Evolutionary conservation across 2,888 invertebrate genomes (phyloP), one percentile per base, ranked within the genome.

Genomic region (Eilema griseolum): DNA sequence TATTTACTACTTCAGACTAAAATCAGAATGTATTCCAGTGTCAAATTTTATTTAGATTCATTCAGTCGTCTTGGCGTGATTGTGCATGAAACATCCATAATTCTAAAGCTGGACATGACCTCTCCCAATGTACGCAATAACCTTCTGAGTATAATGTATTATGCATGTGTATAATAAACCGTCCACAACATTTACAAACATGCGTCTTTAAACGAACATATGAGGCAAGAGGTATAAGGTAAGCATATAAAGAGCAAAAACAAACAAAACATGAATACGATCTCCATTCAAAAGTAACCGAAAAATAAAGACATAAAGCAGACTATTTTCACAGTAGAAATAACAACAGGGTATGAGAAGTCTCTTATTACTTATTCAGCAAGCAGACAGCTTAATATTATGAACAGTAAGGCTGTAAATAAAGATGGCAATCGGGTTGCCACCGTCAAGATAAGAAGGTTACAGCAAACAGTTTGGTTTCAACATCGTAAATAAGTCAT

Each of bases 381-480:
- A 75, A 59, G 31, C 69, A 78, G 65, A 70, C 74, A 74, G 60
- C 65, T 66, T 73, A 61, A 74, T 41, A 78, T 71, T 75, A 76
- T 81, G 82, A 86, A 85, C 71, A 68, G 67, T 57, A 57, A 23
- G 20, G 46, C 46, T 10, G 28, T 83, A 78, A 83, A 86, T 83
- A 87, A 83, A 86, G 86, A 86, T 83, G 41, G 79, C 84, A 85
- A 88, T 88, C 87, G 76, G 69, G 64, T 60, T 67, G 31, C n/a
- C 26, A 85, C 85, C 82, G 79, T 74, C 69, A 52, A 76, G 83
- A 85, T 83, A 82, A 76, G 71, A 56, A 74, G 71, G 61, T 75
- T 65, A n/a, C 57, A 63, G 41, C 31, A 71, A 76, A 79, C 41
- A 75, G 59, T 70, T 59, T 26, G 59, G 24, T 59, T 16, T 59